Percentiles rank a stretch among this genome's conserved stretches.
Conservation (phyloP, 2,888 invertebrate species). For the Rambutsinella grinnellia region DNA sequence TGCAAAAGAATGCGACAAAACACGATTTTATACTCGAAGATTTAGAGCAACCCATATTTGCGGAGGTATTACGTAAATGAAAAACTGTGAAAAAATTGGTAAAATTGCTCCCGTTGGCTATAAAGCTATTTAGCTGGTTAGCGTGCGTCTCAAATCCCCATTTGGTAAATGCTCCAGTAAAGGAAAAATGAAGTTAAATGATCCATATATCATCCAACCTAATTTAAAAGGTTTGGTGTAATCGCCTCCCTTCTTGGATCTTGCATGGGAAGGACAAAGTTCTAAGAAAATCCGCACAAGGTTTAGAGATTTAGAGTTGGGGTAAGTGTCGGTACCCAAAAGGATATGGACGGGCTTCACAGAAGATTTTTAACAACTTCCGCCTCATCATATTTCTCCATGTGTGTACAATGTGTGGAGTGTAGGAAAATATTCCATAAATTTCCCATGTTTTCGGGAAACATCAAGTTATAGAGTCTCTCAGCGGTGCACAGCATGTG, state of each 20-base stretch:
- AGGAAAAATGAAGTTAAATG: too few species aligned
- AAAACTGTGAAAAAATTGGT: not conserved
- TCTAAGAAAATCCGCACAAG: too few species aligned
- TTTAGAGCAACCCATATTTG: conserved; percentile 29
- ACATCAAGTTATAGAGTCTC: conserved; percentile 42
- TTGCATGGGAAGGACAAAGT: too few species aligned
- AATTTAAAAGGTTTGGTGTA: too few species aligned
- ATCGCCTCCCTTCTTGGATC: too few species aligned
- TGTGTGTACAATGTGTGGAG: conserved; percentile 10
- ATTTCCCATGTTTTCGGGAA: conserved; percentile 41
- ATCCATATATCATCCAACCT: too few species aligned
- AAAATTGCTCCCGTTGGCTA: not conserved
- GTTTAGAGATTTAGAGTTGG: not conserved
- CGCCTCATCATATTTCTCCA: conserved; percentile 24
- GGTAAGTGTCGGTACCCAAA: not conserved
- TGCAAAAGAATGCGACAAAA: not conserved
- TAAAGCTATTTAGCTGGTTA: not conserved
- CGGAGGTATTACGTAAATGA: conserved; percentile 25
- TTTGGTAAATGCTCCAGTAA: too few species aligned
- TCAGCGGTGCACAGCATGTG: conserved; percentile 47
- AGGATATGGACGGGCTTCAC: too few species aligned
- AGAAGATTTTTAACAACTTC: not conserved
- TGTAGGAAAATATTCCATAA: conserved; percentile 26
- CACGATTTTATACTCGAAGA: conserved; percentile 1
- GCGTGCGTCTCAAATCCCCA: not conserved